These are phyloP conservation scores for Conopomorpha cramerella DNA, from an alignment of 1,140 invertebrate species.

Conservation along the genomic window DNA sequence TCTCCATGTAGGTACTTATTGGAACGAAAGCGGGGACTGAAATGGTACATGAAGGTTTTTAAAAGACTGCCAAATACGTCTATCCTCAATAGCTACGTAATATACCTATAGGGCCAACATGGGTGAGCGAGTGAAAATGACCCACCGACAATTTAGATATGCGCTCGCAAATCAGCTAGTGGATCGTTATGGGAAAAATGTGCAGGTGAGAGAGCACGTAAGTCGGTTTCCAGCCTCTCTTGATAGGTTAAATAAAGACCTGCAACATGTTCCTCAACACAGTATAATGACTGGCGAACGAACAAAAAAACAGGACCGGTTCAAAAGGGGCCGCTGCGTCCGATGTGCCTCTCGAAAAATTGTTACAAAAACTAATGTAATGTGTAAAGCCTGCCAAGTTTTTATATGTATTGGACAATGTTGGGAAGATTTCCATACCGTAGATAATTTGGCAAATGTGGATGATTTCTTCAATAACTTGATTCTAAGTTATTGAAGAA, in stretches of 20 bases:
- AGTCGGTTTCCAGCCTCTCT: neutral
- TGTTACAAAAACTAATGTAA: too few species aligned
- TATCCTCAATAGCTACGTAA: too few species aligned
- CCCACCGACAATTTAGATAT: constrained; percentile 1
- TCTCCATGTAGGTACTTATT: too few species aligned
- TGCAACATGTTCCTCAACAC: neutral
- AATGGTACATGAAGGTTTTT: too few species aligned
- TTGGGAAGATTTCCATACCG: neutral
- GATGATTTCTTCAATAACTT: constrained; percentile 17
- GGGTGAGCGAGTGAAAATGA: neutral
- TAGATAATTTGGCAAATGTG: constrained; percentile 8
- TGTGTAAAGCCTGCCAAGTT: neutral
- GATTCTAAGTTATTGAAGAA: too few species aligned
- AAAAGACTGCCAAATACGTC: too few species aligned
- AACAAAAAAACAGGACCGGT: neutral
- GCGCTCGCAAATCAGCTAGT: neutral
- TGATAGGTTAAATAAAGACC: neutral
- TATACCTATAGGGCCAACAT: neutral
- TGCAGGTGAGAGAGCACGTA: neutral
- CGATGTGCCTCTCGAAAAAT: neutral
- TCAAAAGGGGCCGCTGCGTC: neutral
- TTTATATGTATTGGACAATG: neutral
- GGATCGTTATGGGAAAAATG: neutral
- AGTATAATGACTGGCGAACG: neutral
- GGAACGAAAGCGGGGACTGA: too few species aligned